Conservation (phyloP, 2,888 invertebrate genomes). For the Xestoiulus laeticollis region DNA sequence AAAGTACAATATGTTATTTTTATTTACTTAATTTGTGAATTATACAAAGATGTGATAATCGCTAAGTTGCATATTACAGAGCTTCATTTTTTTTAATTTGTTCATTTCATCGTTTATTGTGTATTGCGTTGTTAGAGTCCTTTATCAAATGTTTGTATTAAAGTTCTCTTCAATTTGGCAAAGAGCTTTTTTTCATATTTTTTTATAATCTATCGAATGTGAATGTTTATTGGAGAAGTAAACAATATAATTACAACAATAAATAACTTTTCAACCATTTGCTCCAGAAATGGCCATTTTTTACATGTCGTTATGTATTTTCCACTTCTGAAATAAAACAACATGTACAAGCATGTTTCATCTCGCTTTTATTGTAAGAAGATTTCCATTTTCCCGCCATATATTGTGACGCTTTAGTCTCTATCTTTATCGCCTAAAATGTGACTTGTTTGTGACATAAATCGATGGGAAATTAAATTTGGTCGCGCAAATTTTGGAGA, state of each 20-base stretch:
- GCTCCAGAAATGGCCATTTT: too few relatives aligned
- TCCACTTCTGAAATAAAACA: not conserved
- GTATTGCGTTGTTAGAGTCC: not conserved
- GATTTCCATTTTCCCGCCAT: not conserved
- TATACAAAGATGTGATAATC: not conserved
- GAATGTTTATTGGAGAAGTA: too few relatives aligned
- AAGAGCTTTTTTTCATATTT: not conserved
- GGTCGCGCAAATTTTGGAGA: not conserved
- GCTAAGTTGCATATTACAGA: not conserved
- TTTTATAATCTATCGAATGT: too few relatives aligned
- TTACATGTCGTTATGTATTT: too few relatives aligned
- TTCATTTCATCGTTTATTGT: not conserved
- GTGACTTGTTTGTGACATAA: not conserved
- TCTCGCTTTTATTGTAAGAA: not conserved
- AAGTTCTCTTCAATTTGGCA: not conserved
- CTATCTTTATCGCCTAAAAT: not conserved
- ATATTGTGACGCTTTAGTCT: not conserved
- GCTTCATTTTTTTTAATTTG: not conserved
- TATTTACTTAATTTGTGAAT: not conserved
- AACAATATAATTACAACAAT: too few relatives aligned
- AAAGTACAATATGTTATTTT: not conserved
- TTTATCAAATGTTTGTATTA: not conserved
- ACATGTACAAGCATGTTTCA: too few relatives aligned
- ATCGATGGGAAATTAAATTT: not conserved
- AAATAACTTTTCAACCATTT: too few relatives aligned